A percentile compares a stretch with the other conserved stretches of the same genome.
These are phyloP conservation scores for Leuciscus waleckii DNA, from an alignment of 2,797 vertebrate species.

Conservation along the genomic window DNA sequence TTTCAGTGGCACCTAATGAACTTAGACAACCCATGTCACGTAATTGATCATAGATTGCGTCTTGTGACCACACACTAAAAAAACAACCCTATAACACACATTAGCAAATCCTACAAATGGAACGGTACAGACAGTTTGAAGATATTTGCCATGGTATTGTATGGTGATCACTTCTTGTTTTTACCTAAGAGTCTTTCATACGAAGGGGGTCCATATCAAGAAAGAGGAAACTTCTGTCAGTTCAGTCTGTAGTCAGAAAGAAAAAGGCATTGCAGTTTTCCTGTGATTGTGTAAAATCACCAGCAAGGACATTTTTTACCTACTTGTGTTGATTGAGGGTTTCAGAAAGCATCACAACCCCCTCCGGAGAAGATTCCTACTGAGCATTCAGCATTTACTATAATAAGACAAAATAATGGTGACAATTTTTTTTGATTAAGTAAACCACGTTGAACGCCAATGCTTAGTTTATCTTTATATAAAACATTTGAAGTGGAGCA, in stretches of 20 bases:
- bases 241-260: constrained; percentile 62
- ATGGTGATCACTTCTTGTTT: background rate
- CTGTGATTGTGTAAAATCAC: constrained; percentile 77
- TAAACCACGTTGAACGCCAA: too few species aligned
- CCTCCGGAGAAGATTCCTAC: background rate
- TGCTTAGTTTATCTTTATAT: background rate
- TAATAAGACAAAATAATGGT: background rate
- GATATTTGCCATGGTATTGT: constrained; percentile 16
- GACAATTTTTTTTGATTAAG: background rate
- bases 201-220: constrained; percentile 15
- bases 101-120: constrained; percentile 7
- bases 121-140: constrained; percentile 45
- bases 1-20: constrained; percentile 8
- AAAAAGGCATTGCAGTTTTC: constrained; percentile 68
- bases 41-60: background rate
- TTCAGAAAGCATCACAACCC: constrained; percentile 1
- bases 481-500: too few species aligned
- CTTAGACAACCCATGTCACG: background rate
- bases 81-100: constrained; percentile 4
- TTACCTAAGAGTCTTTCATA: background rate
- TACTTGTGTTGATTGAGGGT: constrained; percentile 53
- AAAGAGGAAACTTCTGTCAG: constrained; percentile 66
- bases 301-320: constrained; percentile 43
- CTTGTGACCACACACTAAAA: background rate
- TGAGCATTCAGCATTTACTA: background rate